A percentile compares a stretch with the other conserved stretches of the same genome.
These are phyloP conservation scores for Bombus terrestris DNA, from an alignment of 1,140 invertebrate species.

Conservation along the genomic window DNA sequence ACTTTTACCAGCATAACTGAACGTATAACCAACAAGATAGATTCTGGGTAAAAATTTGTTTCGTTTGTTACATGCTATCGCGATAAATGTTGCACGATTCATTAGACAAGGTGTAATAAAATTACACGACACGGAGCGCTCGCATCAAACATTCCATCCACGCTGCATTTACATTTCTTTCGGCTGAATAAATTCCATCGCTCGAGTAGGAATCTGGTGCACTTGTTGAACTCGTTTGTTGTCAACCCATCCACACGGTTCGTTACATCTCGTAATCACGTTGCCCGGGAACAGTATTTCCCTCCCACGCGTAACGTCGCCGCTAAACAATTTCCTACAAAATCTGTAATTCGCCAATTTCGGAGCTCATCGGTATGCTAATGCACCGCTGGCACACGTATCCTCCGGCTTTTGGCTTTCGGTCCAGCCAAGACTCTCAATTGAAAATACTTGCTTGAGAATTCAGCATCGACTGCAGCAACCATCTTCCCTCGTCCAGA, in stretches of 20 bases:
- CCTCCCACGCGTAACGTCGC: background rate
- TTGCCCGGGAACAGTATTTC: background rate
- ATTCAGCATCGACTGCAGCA: background rate
- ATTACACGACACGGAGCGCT: background rate
- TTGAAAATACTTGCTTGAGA: background rate
- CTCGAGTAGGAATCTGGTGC: background rate
- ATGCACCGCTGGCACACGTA: slow-evolving; percentile 22
- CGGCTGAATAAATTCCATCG: background rate
- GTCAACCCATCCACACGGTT: background rate
- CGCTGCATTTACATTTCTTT: background rate
- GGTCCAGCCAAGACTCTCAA: background rate
- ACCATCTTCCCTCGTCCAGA: too few relatives aligned
- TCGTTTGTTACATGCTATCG: too few relatives aligned
- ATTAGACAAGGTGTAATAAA: too few relatives aligned
- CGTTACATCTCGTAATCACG: background rate
- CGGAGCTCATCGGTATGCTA: slow-evolving; percentile 23
- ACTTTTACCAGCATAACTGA: too few relatives aligned
- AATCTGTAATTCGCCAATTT: slow-evolving; percentile 41
- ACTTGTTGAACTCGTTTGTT: slow-evolving; percentile 31
- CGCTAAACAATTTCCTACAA: slow-evolving; percentile 18
- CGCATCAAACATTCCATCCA: background rate
- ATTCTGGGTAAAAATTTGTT: too few relatives aligned
- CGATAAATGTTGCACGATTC: too few relatives aligned
- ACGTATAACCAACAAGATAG: too few relatives aligned
- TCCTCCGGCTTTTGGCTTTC: background rate